A percentile compares a stretch with the other conserved stretches of the same genome.
Evolutionary conservation across 92 coral and sea anemone species (phyloP).

Genomic region (Isaurus tuberculatus): DNA sequence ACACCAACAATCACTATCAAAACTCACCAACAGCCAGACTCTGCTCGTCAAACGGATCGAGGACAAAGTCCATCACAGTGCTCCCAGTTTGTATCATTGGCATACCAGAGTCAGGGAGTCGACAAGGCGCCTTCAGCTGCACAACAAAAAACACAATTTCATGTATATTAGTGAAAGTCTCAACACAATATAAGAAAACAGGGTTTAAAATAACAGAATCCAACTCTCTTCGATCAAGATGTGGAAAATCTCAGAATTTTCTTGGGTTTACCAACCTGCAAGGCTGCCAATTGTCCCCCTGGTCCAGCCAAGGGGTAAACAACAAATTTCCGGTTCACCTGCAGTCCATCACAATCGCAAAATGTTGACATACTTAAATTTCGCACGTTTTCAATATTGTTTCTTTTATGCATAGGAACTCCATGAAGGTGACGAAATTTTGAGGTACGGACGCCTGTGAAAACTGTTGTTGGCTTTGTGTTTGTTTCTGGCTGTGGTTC

Average conservation of each 20-base stretch:
- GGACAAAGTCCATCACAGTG: slow-evolving; percentile 84
- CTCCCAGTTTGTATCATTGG: slow-evolving; percentile 93
- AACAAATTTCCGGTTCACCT: slow-evolving; percentile 82
- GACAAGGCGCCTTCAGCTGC: slow-evolving; percentile 80
- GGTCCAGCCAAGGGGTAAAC: slow-evolving; percentile 89
- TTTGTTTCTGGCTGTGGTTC: slow-evolving; percentile 47
- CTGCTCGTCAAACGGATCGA: slow-evolving; percentile 88
- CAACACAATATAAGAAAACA: too few relatives aligned
- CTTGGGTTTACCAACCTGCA: slow-evolving; percentile 65
- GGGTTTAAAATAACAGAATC: too few relatives aligned
- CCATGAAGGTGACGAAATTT: slow-evolving; percentile 93
- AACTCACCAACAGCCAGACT: slow-evolving; percentile 83
- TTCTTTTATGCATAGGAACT: slow-evolving; percentile 84
- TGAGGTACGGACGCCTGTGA: slow-evolving; percentile 76
- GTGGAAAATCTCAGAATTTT: too few relatives aligned
- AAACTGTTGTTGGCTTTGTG: slow-evolving; percentile 62
- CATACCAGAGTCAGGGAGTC: slow-evolving; percentile 89
- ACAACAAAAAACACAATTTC: not conserved
- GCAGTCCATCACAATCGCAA: slow-evolving; percentile 94
- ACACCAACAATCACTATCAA: too few relatives aligned
- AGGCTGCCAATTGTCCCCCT: slow-evolving; percentile 94
- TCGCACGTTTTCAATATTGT: slow-evolving; percentile 91
- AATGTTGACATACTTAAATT: slow-evolving; percentile 87
- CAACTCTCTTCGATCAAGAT: too few relatives aligned
- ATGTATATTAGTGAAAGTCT: too few relatives aligned